A percentile compares a stretch with the other conserved stretches of the same genome.
These are phyloP conservation scores for Andricus curvator DNA, from an alignment of 2,888 invertebrate genomes.

Conservation along the genomic window DNA sequence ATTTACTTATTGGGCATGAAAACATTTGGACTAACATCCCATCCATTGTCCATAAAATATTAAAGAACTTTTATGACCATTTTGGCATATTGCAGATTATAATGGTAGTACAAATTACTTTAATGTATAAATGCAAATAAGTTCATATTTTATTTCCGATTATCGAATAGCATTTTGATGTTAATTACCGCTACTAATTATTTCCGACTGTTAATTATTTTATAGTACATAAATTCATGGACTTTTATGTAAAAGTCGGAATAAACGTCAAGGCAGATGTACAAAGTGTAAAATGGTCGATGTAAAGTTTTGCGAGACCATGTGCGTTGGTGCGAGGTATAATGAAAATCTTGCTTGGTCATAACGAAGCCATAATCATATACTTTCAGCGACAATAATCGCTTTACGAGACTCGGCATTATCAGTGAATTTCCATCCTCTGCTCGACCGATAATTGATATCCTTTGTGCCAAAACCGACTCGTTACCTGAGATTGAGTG, in stretches of 20 bases:
- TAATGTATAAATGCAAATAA: too few relatives aligned
- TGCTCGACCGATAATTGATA: constrained; percentile 65
- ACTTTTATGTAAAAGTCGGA: background rate
- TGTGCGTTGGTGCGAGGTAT: constrained; percentile 42
- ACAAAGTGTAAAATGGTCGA: constrained; percentile 70
- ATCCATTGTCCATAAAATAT: too few relatives aligned
- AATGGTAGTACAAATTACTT: too few relatives aligned
- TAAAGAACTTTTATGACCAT: too few relatives aligned
- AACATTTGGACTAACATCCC: too few relatives aligned
- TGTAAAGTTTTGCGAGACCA: constrained; percentile 68
- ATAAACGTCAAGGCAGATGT: constrained; percentile 50
- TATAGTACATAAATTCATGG: constrained; percentile 61
- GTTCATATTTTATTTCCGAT: too few relatives aligned
- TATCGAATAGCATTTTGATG: too few relatives aligned
- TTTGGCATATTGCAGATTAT: too few relatives aligned
- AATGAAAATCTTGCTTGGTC: constrained; percentile 62
- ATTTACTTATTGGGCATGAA: too few relatives aligned
- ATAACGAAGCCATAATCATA: constrained; percentile 76
- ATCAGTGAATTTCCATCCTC: constrained; percentile 58
- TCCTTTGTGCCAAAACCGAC: constrained; percentile 47
- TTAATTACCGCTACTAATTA: constrained; percentile 9
- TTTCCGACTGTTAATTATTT: constrained; percentile 68
- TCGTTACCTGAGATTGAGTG: background rate
- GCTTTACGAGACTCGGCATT: constrained; percentile 73
- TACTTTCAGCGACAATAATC: constrained; percentile 76